phyloP scores from a whole-genome alignment of 2,113 vertebrate species.

The Pholis gunnellus region DNA sequence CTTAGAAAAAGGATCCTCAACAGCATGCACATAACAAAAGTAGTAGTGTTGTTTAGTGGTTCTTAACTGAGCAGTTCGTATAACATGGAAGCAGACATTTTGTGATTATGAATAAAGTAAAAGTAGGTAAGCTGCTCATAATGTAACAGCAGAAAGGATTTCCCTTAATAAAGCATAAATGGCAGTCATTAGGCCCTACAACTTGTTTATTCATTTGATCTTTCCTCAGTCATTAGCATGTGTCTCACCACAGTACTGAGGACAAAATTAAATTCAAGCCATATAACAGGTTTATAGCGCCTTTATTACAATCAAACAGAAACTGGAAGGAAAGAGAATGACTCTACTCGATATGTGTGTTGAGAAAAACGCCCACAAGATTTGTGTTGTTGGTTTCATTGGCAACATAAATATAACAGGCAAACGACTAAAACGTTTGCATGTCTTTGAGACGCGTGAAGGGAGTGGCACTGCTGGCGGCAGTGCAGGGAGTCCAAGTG shows the following conservation, averaged over 20 bases:
- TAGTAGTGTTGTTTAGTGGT: neutral
- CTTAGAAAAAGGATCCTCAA: slow-evolving; percentile 10
- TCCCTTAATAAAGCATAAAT: neutral
- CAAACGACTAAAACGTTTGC: neutral
- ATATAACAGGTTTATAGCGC: neutral
- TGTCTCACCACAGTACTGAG: neutral
- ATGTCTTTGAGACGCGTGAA: slow-evolving; percentile 3
- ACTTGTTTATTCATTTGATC: neutral
- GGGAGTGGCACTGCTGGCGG: slow-evolving; percentile 15
- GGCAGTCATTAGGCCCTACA: neutral
- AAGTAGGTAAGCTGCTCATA: neutral
- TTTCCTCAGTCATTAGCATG: neutral
- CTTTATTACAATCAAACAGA: neutral
- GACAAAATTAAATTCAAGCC: neutral
- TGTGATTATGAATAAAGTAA: neutral
- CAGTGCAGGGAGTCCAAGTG: neutral
- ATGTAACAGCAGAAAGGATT: neutral
- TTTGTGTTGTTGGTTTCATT: neutral
- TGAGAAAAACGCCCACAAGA: neutral
- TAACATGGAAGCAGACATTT: neutral
- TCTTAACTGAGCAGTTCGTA: neutral
- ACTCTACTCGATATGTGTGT: neutral
- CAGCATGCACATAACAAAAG: neutral
- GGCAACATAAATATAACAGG: neutral
- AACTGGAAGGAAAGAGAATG: neutral